phyloP scores from a whole-genome alignment of 2,888 invertebrate genomes.

The Nebria brevicollis region DNA sequence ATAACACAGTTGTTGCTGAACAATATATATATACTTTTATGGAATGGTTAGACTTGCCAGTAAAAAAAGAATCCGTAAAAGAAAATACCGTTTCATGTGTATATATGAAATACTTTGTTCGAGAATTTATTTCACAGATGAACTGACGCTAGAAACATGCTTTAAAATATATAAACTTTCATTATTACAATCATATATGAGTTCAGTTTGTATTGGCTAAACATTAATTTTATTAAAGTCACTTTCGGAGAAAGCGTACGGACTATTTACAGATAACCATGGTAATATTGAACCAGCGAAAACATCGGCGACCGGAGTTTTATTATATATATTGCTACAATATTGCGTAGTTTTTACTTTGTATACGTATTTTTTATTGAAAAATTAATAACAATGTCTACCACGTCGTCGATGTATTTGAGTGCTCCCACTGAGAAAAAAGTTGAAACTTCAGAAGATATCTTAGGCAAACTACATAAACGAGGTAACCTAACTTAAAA shows the following conservation, averaged over 20 bases:
- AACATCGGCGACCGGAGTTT: background rate
- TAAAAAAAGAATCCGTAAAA: background rate
- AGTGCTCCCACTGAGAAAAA: background rate
- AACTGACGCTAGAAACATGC: background rate
- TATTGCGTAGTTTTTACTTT: background rate
- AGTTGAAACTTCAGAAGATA: background rate
- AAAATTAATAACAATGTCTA: background rate
- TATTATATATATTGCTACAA: background rate
- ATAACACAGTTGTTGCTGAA: conserved; percentile 1
- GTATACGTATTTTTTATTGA: background rate
- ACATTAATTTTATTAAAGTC: background rate
- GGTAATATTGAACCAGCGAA: background rate
- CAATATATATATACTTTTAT: background rate
- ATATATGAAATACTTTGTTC: background rate
- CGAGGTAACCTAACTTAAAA: background rate
- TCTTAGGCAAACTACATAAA: background rate
- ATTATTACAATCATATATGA: background rate
- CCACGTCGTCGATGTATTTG: background rate
- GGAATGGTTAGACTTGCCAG: background rate
- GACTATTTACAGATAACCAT: background rate
- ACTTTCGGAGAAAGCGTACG: background rate
- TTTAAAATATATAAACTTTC: background rate
- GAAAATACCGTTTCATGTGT: background rate
- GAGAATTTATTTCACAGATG: background rate
- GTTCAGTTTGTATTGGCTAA: background rate